Evolutionary conservation across 2,888 invertebrate genomes (phyloP).

Genomic region (Allolobophora icterica): DNA sequence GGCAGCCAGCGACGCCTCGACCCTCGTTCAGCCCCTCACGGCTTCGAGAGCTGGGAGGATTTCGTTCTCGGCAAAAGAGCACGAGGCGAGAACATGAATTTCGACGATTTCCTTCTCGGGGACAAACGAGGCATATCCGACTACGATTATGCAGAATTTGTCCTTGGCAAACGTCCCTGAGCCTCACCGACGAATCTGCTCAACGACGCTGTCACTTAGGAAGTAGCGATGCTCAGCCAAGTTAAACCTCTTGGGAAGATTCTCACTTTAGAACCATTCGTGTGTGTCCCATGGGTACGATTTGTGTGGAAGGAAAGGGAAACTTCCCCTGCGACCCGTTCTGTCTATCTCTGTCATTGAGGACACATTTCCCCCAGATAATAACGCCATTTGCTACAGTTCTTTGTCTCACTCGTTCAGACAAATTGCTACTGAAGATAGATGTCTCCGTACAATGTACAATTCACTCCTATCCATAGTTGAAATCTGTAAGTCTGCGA

Average conservation of each 20-base stretch:
- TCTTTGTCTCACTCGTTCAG: neutral
- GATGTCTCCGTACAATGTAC: neutral
- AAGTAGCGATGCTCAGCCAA: neutral
- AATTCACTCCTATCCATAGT: too few species aligned
- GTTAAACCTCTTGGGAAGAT: neutral
- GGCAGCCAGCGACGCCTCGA: neutral
- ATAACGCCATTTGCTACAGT: neutral
- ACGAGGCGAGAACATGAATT: neutral
- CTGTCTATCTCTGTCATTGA: neutral
- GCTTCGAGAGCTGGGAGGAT: neutral
- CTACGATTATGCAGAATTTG: slow-evolving; percentile 21
- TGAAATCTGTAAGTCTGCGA: too few species aligned
- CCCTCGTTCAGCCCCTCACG: neutral
- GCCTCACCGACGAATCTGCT: neutral
- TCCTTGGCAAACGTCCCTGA: slow-evolving; percentile 20
- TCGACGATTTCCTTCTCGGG: neutral
- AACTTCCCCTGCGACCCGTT: neutral
- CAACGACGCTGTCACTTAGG: neutral
- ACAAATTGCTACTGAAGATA: neutral
- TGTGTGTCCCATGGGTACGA: neutral
- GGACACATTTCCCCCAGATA: neutral
- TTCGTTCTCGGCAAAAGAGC: neutral
- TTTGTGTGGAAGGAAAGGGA: neutral
- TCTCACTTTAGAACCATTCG: neutral
- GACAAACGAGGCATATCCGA: neutral